Base-by-base conservation (phyloP, 2,113 vertebrate genomes). In the Callaeas wilsoni region DNA sequence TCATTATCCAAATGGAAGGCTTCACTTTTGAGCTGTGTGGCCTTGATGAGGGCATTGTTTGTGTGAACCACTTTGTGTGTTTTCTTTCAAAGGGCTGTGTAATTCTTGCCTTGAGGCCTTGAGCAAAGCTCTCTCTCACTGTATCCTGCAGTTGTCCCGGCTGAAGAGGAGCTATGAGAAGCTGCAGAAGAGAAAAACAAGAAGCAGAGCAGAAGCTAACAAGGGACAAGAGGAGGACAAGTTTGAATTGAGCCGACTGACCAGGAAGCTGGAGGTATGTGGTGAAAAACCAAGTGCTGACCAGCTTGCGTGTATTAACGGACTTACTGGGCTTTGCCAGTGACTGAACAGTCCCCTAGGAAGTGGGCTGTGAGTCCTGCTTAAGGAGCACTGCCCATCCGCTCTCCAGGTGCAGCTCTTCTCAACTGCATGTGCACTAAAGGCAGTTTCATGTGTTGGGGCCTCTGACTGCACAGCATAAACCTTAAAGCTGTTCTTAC, bases 151-250 rank as follows among this genome's bases (percentile, higher is more conserved):
- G 99, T 96, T 99, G 89, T 97, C 98, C 69, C 98, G 97, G 94
- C 96, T 99, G 94, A 99, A 98, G 92, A 99, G 97, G 97, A 99
- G 98, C 97, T 99, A 99, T 94, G 98, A 99, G 96, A 99, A 99
- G 94, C 98, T 99, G 75, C 99, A 99, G 96, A 98, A 97, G 90
- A 99, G 98, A 89, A 98, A 98, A 27, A 42, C 98, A 37, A 98
- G 98, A 87, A 91, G 84, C 55, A 97, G 97, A 39, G 96, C 96
- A 87, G 98, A 98, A 69, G 56, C 93, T 33, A 98, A 84, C 92
- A 97, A 93, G 74, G 91, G 94, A 59, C 98, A 98, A 64, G 95
- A 95, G 78, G 98, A 98, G 2, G 97, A 98, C 41, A 87, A 75
- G 16, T 98, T 97, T 77, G 99, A 99, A 95, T 95, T 99, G 85